Base-by-base conservation (phyloP, 2,888 invertebrate genomes). In the Eristalis pertinax region DNA sequence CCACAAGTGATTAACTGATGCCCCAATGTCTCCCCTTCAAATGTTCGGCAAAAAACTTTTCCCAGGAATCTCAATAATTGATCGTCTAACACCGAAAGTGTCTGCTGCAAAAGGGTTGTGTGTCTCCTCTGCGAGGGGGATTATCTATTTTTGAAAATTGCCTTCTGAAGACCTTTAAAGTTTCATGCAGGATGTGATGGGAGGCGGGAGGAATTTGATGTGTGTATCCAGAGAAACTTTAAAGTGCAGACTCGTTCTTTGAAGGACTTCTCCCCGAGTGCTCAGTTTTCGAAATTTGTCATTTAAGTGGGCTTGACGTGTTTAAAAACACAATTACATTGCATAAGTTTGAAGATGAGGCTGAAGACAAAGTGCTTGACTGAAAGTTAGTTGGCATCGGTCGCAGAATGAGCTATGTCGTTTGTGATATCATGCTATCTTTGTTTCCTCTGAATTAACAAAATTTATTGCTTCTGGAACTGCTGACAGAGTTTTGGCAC, bases 1-100 rank as follows among this genome's bases (percentile, higher is more conserved):
- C 75, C 75, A 50, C 70, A 79, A 84, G 80, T 75, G 75, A 79
- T 84, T 84, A 69, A 69, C 43, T 32, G 32, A 32, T 32, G 32
- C n/a, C n/a, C 19, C 43, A 4, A 43, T 19, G 8, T 19, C 50
- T 19, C 19, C 5, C n/a, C 7, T 50, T 4, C 7, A 50, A 19
- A 19, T 19, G 50, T n/a, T 50, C 50, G 19, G 19, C 32, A 32
- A 19, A 50, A 19, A 50, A 8, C 5, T 50, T 50, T 19, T 19
- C 50, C 8, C 5, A 50, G 19, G 19, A 22, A n/a, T 19, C 19
- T 38, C 38, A 11, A 38, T 19, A 50, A 50, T 50, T 50, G 50
- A 50, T 50, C 50, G 50, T 8, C 19, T 50, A 7, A 2, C 19
- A 19, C 50, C 50, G 7, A 50, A 2, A n/a, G 50, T 50, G n/a